These are phyloP conservation scores for Caenorhabditis japonica DNA, from an alignment of 2,888 invertebrate species.

Conservation along the genomic window DNA sequence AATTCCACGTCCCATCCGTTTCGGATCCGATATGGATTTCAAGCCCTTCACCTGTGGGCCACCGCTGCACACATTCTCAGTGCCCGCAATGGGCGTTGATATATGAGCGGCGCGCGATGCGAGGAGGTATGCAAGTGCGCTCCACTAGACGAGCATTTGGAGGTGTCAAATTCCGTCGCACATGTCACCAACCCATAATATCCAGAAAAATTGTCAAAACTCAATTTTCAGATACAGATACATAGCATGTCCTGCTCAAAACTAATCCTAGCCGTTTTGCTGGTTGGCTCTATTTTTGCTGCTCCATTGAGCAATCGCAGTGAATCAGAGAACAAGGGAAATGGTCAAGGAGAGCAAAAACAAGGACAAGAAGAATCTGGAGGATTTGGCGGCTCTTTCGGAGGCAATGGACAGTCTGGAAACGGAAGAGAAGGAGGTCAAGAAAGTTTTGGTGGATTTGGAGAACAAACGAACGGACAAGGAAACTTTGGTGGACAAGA, in stretches of 20 bases:
- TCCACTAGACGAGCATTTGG: too few species aligned
- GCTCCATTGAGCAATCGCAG: slow-evolving; percentile 8
- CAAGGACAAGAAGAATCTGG: slow-evolving; percentile 1
- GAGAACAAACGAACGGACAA: slow-evolving; percentile 13
- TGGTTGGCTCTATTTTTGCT: slow-evolving; percentile 17
- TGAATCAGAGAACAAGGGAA: slow-evolving; percentile 1
- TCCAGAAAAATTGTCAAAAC: too few species aligned
- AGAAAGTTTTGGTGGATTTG: slow-evolving; percentile 10
- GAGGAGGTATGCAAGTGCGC: too few species aligned
- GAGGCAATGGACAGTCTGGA: not conserved
- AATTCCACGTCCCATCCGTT: too few species aligned
- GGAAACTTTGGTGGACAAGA: slow-evolving; percentile 14
- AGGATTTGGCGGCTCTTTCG: slow-evolving; percentile 4
- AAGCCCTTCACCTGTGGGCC: too few species aligned
- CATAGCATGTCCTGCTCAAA: slow-evolving; percentile 18
- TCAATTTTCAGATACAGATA: too few species aligned
- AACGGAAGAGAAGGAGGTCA: not conserved
- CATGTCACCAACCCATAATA: too few species aligned
- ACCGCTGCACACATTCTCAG: too few species aligned
- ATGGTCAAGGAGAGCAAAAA: slow-evolving; percentile 11
- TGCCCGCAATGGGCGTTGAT: too few species aligned
- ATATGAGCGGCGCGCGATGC: too few species aligned
- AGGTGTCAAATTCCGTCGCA: too few species aligned
- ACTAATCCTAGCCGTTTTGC: not conserved
- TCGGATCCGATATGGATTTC: too few species aligned